Percentiles rank a stretch among this genome's conserved stretches.
These are phyloP conservation scores for Cryptocephalus moraei DNA, from an alignment of 2,888 invertebrate species.

Conservation along the genomic window DNA sequence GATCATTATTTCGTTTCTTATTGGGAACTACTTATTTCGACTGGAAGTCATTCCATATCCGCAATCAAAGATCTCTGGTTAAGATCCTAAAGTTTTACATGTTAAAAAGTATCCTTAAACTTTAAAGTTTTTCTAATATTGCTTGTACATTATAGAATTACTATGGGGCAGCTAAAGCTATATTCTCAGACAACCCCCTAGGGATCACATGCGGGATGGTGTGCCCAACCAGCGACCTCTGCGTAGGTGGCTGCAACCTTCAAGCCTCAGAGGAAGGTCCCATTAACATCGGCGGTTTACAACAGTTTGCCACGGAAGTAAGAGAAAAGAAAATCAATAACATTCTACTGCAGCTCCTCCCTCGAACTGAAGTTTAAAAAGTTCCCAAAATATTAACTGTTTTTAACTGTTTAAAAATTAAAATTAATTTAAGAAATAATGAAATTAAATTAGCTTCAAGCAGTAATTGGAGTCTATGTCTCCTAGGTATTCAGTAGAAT, in stretches of 20 bases:
- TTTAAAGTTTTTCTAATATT: too few relatives aligned
- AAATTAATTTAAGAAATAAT: too few relatives aligned
- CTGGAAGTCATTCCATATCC: too few relatives aligned
- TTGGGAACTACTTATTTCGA: neutral
- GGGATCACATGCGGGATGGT: conserved; percentile 97
- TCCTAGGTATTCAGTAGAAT: conserved; percentile 81
- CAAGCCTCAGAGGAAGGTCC: conserved; percentile 94
- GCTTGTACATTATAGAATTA: conserved; percentile 60
- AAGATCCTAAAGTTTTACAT: too few relatives aligned
- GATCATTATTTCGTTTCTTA: neutral
- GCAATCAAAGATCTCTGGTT: too few relatives aligned
- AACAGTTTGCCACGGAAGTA: conserved; percentile 95
- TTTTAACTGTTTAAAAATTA: neutral
- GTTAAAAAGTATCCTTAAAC: too few relatives aligned
- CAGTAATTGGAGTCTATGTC: neutral
- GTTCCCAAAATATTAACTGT: too few relatives aligned
- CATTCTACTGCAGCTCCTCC: too few relatives aligned
- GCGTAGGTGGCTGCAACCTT: conserved; percentile 95
- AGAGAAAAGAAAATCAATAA: conserved; percentile 8
- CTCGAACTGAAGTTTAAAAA: too few relatives aligned
- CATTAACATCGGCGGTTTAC: conserved; percentile 96
- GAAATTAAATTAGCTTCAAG: neutral
- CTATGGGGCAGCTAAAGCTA: conserved; percentile 93
- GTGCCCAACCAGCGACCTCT: conserved; percentile 96
- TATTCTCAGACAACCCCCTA: conserved; percentile 93